Conservation (phyloP, 2,113 vertebrate species). For the Paradisaea rubra region DNA sequence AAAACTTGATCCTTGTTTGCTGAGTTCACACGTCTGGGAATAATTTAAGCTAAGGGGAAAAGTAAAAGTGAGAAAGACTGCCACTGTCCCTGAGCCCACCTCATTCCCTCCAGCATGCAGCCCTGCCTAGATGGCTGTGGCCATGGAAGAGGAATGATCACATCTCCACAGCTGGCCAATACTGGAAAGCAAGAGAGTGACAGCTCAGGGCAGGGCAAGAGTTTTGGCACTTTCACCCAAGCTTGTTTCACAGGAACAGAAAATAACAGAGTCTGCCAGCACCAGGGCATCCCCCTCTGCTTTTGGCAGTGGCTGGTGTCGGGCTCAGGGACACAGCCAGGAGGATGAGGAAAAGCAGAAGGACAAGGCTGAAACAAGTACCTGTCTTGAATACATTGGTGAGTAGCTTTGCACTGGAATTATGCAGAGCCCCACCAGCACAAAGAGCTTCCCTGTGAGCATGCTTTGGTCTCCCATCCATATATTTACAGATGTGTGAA, state of each 20-base stretch:
- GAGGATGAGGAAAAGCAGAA: not conserved
- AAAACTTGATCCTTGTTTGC: conserved; percentile 48
- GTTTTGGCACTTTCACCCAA: not conserved
- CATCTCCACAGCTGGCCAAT: not conserved
- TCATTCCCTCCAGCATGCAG: not conserved
- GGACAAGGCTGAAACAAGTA: not conserved
- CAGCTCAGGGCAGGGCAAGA: not conserved
- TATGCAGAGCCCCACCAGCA: not conserved
- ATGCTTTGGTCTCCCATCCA: not conserved
- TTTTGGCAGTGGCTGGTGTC: not conserved
- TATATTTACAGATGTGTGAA: not conserved
- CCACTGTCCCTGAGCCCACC: not conserved
- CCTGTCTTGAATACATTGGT: not conserved
- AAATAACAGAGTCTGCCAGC: not conserved
- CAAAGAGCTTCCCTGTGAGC: not conserved
- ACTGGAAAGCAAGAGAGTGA: not conserved
- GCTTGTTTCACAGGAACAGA: not conserved
- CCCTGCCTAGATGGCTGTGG: not conserved
- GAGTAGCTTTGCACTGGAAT: not conserved
- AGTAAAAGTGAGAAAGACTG: conserved; percentile 42
- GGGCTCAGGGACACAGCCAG: not conserved
- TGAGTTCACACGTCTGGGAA: conserved; percentile 48
- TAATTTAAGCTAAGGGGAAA: conserved; percentile 46
- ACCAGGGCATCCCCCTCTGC: not conserved
- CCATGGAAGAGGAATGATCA: not conserved